These are phyloP conservation scores for Cyprinodon tularosa DNA, from an alignment of 2,113 vertebrate species.

Conservation along the genomic window DNA sequence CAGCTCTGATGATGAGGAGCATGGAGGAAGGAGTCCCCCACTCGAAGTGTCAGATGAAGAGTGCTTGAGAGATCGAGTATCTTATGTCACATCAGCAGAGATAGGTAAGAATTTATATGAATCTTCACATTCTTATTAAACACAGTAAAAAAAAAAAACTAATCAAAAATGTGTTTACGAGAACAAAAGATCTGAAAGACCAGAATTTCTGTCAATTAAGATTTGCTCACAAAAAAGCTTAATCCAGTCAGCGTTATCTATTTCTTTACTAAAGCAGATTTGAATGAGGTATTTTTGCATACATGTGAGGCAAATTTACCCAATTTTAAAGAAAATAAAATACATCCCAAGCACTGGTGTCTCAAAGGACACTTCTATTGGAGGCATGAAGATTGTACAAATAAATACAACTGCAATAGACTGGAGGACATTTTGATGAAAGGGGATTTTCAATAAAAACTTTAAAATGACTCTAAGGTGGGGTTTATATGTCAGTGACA, in stretches of 20 bases:
- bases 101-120: slow-evolving; percentile 77
- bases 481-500: not conserved
- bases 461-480: not conserved
- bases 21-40: slow-evolving; percentile 87
- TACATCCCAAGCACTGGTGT: not conserved
- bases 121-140: not conserved
- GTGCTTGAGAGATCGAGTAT: slow-evolving; percentile 84
- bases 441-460: not conserved
- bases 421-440: not conserved
- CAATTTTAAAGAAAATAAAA: not conserved
- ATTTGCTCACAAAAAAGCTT: not conserved
- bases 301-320: not conserved
- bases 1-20: slow-evolving; percentile 95
- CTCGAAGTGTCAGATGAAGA: slow-evolving; percentile 97
- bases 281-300: not conserved
- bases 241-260: not conserved
- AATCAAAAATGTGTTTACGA: not conserved
- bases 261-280: not conserved
- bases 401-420: not conserved
- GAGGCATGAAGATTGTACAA: not conserved
- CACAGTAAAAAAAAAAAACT: not conserved
- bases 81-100: slow-evolving; percentile 85
- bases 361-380: not conserved
- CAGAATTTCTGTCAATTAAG: not conserved
- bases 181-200: not conserved